phyloP scores from a whole-genome alignment of 2,797 vertebrate genomes.

The Spondyliosoma cantharus region DNA sequence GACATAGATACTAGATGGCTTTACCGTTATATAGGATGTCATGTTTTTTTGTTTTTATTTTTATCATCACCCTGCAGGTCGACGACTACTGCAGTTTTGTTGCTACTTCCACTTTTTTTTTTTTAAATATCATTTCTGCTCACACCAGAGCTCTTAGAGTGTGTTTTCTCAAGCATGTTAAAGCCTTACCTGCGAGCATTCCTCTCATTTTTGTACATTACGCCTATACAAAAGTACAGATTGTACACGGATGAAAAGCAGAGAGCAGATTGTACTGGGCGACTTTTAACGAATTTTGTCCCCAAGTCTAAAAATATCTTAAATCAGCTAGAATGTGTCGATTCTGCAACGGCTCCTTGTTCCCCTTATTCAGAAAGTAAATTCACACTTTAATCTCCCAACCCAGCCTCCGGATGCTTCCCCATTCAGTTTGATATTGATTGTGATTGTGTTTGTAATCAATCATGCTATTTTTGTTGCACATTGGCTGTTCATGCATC shows the following conservation, averaged over 20 bases:
- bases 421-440: conserved; percentile 53
- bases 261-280: conserved; percentile 27
- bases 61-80: conserved; percentile 29
- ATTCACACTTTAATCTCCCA: conserved; percentile 45
- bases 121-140: conserved; percentile 20
- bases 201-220: conserved; percentile 59
- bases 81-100: conserved; percentile 41
- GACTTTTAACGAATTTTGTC: conserved; percentile 44
- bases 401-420: conserved; percentile 12
- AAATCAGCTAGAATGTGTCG: conserved; percentile 51
- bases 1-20: conserved; percentile 59
- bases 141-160: conserved; percentile 30
- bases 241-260: conserved; percentile 50
- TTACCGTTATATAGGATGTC: conserved; percentile 65
- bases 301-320: conserved; percentile 42
- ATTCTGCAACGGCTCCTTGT: conserved; percentile 35
- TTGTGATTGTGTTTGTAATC: conserved; percentile 70
- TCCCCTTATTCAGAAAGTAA: conserved; percentile 41
- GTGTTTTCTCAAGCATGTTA: conserved; percentile 58
- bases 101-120: conserved; percentile 40
- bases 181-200: conserved; percentile 73
- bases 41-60: neutral
- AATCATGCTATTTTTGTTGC: conserved; percentile 48
- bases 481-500: conserved; percentile 46
- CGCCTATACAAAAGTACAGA: conserved; percentile 43